Conservation (phyloP, 2,113 vertebrate species). For the Romanogobio albipinnatus region DNA sequence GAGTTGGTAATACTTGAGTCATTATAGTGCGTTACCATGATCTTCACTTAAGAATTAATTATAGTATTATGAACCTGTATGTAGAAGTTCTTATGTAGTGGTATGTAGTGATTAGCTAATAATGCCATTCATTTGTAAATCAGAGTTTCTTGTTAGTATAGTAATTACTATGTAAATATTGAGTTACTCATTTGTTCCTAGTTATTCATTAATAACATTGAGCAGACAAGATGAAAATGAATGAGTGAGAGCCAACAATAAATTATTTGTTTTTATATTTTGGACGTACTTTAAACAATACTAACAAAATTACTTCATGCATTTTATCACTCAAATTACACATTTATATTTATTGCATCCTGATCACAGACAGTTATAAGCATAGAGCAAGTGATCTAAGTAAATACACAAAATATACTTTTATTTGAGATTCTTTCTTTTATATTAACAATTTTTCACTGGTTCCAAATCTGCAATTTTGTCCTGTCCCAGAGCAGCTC, state of each 20-base stretch:
- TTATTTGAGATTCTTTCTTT: not conserved
- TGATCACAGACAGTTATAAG: not conserved
- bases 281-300: not conserved
- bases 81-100: no score
- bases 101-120: no score
- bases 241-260: not conserved
- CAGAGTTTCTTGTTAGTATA: no score
- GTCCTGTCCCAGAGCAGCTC: conserved; percentile 11
- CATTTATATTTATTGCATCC: not conserved
- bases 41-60: no score
- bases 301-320: not conserved
- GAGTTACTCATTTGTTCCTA: no score
- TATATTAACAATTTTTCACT: not conserved
- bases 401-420: not conserved
- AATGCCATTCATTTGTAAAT: no score
- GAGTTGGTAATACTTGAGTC: no score
- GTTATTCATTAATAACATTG: not conserved
- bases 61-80: no score
- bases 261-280: not conserved
- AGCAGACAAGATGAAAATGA: not conserved
- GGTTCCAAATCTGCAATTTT: not conserved
- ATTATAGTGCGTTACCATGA: no score
- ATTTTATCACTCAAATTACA: not conserved
- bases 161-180: no score
- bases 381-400: not conserved